Evolutionary conservation across 2,113 vertebrate genomes (phyloP).

Genomic region (human): GRCh38 chr6:27433001-27433500

Average conservation of each 20-base stretch:
- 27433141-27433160: not conserved
- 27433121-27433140: not conserved
- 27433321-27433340: not conserved
- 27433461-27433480: not conserved
- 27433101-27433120: not conserved
- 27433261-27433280: not conserved
- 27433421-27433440: not conserved
- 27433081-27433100: not conserved
- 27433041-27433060: not conserved
- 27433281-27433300: not conserved
- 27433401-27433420: not conserved
- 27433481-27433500: not conserved
- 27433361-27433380: not conserved
- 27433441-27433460: not conserved
- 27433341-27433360: not conserved
- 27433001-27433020: not conserved
- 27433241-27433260: not conserved
- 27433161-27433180: not conserved
- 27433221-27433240: not conserved
- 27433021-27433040: not conserved
- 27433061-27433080: not conserved
- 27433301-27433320: not conserved
- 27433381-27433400: not conserved
- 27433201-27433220: not conserved
- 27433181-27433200: not conserved